Evolutionary conservation across 2,888 invertebrate genomes (phyloP).

Genomic region (Macrostomum cliftonense): DNA sequence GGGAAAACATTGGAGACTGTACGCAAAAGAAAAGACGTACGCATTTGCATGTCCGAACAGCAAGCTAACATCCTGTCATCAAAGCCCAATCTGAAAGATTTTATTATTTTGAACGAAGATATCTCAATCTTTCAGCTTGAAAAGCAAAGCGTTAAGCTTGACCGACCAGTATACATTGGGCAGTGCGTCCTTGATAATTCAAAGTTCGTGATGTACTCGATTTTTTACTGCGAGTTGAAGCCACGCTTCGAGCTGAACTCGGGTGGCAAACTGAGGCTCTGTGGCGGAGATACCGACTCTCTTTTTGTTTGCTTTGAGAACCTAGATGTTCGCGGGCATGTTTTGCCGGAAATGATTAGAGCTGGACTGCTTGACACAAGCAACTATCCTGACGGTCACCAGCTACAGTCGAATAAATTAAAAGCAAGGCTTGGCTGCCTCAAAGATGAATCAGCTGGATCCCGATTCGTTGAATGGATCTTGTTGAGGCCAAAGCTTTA

Average conservation of each 20-base stretch:
- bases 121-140: slow-evolving; percentile 2
- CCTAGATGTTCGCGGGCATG: background rate
- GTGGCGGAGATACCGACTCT: background rate
- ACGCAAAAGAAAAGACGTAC: slow-evolving; percentile 28
- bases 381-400: background rate
- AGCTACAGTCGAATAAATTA: background rate
- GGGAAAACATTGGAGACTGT: slow-evolving; percentile 28
- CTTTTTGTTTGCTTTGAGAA: background rate
- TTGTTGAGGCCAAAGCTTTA: background rate
- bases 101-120: background rate
- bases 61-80: background rate
- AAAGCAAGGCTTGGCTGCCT: background rate
- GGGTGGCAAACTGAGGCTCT: background rate
- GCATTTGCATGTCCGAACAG: slow-evolving; percentile 11
- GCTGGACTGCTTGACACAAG: no score
- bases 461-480: background rate
- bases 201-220: slow-evolving; percentile 34
- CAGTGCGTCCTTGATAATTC: slow-evolving; percentile 32
- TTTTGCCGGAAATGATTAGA: background rate
- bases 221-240: slow-evolving; percentile 9
- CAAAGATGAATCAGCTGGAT: background rate
- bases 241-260: no score
- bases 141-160: slow-evolving; percentile 17
- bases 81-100: slow-evolving; percentile 13
- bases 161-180: slow-evolving; percentile 35